Percentiles rank a stretch among this genome's conserved stretches.
These are phyloP conservation scores for Cephus pulcher DNA, from an alignment of 2,888 invertebrate genomes.

Conservation along the genomic window DNA sequence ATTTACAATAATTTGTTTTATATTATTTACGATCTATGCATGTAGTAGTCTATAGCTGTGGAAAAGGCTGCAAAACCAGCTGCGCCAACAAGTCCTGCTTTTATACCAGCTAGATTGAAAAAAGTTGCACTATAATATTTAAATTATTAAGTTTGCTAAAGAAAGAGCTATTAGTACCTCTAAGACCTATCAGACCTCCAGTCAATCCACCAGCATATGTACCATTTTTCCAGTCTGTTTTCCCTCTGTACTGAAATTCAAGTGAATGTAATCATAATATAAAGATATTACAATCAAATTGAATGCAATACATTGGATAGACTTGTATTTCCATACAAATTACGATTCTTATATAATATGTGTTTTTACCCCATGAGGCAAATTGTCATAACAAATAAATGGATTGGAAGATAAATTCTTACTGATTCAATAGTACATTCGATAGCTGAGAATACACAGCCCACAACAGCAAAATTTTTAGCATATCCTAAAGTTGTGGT, in stretches of 20 bases:
- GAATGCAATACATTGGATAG: neutral
- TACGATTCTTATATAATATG: neutral
- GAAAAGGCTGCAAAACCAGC: constrained; percentile 98
- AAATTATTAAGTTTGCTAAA: constrained; percentile 4
- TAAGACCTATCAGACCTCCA: constrained; percentile 89
- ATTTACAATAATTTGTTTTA: constrained; percentile 28
- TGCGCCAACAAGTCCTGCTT: constrained; percentile 93
- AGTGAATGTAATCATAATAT: constrained; percentile 11
- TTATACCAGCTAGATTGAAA: constrained; percentile 81
- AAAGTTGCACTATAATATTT: constrained; percentile 1
- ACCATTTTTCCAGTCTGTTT: constrained; percentile 96
- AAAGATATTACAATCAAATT: constrained; percentile 6
- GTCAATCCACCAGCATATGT: constrained; percentile 94
- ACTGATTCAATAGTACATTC: constrained; percentile 96
- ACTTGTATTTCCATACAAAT: constrained; percentile 11
- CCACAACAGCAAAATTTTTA: constrained; percentile 97
- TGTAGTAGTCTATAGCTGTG: constrained; percentile 95
- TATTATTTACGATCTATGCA: constrained; percentile 69
- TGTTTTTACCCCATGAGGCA: neutral
- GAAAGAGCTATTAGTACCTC: constrained; percentile 69
- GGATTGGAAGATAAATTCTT: constrained; percentile 51
- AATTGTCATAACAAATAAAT: neutral
- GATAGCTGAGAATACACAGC: constrained; percentile 91
- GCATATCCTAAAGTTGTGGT: constrained; percentile 91
- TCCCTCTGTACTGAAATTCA: constrained; percentile 79